Base-by-base conservation (phyloP, 2,888 invertebrate genomes). In the Leptinotarsa juncta region DNA sequence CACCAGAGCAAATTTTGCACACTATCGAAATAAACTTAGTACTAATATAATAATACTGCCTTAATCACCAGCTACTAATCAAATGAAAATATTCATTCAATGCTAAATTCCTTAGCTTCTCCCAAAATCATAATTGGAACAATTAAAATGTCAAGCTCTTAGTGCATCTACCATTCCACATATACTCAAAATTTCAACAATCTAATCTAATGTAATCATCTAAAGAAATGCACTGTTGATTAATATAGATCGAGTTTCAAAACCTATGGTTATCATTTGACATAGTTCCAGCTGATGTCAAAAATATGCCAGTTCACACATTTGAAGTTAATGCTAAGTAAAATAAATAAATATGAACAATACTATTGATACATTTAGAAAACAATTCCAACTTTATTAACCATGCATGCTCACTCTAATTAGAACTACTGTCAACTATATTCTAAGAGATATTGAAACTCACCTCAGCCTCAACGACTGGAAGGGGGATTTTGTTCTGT, bases 101-200 rank as follows among this genome's bases (percentile, higher is more conserved):
- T 82, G 80, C 82, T 75, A 79, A 77, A 82, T 84, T 84, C 85
- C 82, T 82, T 82, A 84, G 86, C 86, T 87, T 86, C 87, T 86
- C 86, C 84, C 82, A 77, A 75, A 20, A 79, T 76, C 73, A 26
- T 26, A 65, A 79, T 60, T 67, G 23, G 42, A 71, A 71, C 62
- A 69, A 65, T 49, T 42, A 73, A 75, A 71, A 72, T 79, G 18
- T 70, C 80, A 81, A 83, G 85, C 85, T 86, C 84, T 80, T 79
- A 83, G 85, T 85, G 85, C 85, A 81, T 84, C 42, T 42, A 42
- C 82, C 84, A 85, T 83, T 84, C 83, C 79, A 81, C 75, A 15
- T 57, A 57, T 23, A 57, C 12, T 57, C 74, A 77, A 77, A 78
- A 74, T 78, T 77, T 79, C 65, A 77, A 49, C 18, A 48, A 70